A percentile compares a stretch with the other conserved stretches of the same genome.
Conservation (phyloP, 2,797 vertebrate species). For the Glyptemys insculpta region DNA sequence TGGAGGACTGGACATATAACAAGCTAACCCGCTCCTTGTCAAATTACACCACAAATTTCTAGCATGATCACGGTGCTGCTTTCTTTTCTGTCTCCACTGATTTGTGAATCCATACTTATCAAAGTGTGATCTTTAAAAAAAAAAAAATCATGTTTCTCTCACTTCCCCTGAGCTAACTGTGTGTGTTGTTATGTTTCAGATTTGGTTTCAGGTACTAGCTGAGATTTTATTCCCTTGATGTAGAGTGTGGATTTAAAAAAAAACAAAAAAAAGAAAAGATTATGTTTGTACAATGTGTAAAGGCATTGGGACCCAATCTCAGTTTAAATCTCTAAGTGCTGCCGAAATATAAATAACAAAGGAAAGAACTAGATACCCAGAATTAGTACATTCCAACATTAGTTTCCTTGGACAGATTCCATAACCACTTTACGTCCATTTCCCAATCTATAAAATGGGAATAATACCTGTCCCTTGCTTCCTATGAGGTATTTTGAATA, state of each 20-base stretch:
- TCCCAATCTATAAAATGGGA: constrained; percentile 32
- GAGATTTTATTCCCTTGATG: constrained; percentile 21
- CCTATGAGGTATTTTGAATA: constrained; percentile 4
- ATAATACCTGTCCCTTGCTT: constrained; percentile 12
- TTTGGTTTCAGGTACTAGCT: constrained; percentile 37
- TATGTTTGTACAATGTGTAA: background rate
- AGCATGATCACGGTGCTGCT: background rate
- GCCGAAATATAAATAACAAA: background rate
- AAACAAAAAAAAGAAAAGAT: background rate
- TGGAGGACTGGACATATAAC: background rate
- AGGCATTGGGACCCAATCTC: background rate
- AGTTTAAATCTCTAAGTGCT: background rate
- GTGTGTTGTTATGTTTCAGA: constrained; percentile 33
- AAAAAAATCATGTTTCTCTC: constrained; percentile 13
- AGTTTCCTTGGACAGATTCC: constrained; percentile 1
- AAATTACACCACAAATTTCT: background rate
- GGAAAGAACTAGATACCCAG: background rate
- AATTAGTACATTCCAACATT: background rate
- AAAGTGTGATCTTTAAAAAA: background rate
- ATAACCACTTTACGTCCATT: background rate
- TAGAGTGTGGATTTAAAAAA: background rate
- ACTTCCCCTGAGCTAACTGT: background rate
- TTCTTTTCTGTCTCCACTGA: constrained; percentile 12
- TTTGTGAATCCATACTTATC: constrained; percentile 34
- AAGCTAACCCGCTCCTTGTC: background rate